Evolutionary conservation across 30 jellyfish, hydroid and myxozoan genomes (phyloP).

Genomic region (Aurelia aurita): DNA sequence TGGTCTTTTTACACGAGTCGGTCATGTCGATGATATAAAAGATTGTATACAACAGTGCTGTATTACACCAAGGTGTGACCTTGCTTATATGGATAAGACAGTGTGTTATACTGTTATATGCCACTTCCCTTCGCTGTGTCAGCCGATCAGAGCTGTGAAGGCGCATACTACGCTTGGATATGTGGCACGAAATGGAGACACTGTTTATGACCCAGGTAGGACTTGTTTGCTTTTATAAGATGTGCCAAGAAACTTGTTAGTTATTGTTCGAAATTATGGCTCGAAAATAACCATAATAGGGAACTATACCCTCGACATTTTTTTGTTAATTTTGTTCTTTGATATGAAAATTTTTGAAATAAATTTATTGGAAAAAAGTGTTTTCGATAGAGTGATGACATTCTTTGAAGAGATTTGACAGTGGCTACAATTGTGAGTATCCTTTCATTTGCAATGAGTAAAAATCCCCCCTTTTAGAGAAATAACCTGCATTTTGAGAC

Average conservation of each 20-base stretch:
- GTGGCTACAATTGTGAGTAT: too few species aligned
- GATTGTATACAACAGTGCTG: constrained; percentile 94
- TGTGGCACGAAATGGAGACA: constrained; percentile 75
- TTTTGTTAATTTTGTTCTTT: too few species aligned
- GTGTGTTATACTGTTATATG: constrained; percentile 86
- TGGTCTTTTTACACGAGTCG: constrained; percentile 89
- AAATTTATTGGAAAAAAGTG: too few species aligned
- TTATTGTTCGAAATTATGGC: too few species aligned
- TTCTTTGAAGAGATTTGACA: too few species aligned
- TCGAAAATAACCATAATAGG: too few species aligned
- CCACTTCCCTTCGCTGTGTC: constrained; percentile 99
- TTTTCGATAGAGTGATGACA: too few species aligned
- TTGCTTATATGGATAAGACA: constrained; percentile 92
- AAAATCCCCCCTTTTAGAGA: too few species aligned
- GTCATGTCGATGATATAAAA: constrained; percentile 83
- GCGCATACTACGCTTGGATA: constrained; percentile 85
- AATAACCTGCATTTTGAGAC: too few species aligned
- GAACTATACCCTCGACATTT: too few species aligned
- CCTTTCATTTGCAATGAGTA: too few species aligned
- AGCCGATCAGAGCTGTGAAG: constrained; percentile 87
- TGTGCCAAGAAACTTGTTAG: background rate
- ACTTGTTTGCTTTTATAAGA: background rate
- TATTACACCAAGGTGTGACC: constrained; percentile 79
- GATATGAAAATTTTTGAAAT: too few species aligned
- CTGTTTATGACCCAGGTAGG: constrained; percentile 94